Base-by-base conservation (phyloP, 2,113 vertebrate genomes). In the Coreoperca whiteheadi region DNA sequence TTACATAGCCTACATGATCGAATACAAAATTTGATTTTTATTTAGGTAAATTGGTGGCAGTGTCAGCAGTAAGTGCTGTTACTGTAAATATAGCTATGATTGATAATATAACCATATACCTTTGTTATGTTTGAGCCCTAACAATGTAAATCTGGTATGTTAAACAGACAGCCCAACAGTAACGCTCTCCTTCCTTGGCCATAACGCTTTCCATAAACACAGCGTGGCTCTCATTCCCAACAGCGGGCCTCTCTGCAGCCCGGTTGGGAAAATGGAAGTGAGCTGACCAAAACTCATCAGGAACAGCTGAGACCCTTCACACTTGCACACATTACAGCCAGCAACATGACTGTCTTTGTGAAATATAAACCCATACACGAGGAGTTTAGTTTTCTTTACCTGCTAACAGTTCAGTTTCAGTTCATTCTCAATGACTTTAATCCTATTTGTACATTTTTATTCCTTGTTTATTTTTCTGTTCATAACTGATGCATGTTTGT, bases 161-260 rank as follows among this genome's bases (percentile, higher is more conserved):
- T 67, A 75, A 67, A 70, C 64, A 82, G n/a, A 37, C 30, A 39
- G 21, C 43, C 23, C 0, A 54, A 56, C 7, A 56, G 30, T 16
- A 46, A 66, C 12, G 1, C 28, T 61, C 43, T 46, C 72, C 39
- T n/a, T 59, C 48, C 54, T 32, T 8, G 56, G 25, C 59, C 21
- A 28, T 68, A 74, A 60, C 25, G 72, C 34, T 61, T 86, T 84
- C 74, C 72, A 82, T 84, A 84, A 86, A 79, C 88, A 77, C 74
- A 50, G 60, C 21, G 1, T 51, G 68, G 41, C 61, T 57, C 57
- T 70, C 54, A 28, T 70, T 66, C 75, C 78, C 78, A 67, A 63
- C 71, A 73, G 56, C 70, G 69, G 82, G 84, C 84, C 73, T 54
- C 85, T 39, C 39, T 69, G 63, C 56, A 46, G 74, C 15, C 43